Evolutionary conservation across 2,113 vertebrate species (phyloP), one percentile per base, ranked within the genome.

Genomic region (Etheostoma spectabile): DNA sequence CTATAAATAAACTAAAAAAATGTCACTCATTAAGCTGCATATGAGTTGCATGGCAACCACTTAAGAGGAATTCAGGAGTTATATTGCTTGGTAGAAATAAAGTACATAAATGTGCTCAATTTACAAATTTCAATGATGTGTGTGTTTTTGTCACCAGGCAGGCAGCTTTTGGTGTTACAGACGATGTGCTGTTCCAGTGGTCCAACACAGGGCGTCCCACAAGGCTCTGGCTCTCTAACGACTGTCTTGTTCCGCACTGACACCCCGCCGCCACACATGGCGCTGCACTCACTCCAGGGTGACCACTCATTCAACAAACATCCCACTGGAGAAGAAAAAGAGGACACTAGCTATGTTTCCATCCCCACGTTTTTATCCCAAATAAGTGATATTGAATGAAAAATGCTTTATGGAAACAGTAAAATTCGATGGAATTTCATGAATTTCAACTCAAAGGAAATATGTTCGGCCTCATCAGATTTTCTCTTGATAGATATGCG

Each of bases 301-400:
- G 95, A 95, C 96, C 96, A 97, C 2, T 93, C 86, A 10, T 96
- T 95, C 74, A 96, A 22, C 56, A 90, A 84, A 87, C 96, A 97
- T 10, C 66, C 90, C 30, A 6, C 96, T 97, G 80, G 2, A 76
- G 10, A 27, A 69, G 21, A 74, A 18, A 74, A 24, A 4, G 8
- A 35, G 33, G 30, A 30, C 30, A 30, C 30, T 30, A 35, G 35
- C 35, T 35, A 35, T 35, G 6, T 35, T 35, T 35, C 35, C 35
- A 35, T 35, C 35, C 6, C 7, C 35, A 7, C 6, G 35, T 35
- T 35, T 35, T 35, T 35, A 35, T 35, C 35, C 35, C 0, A 35
- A 35, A 7, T 35, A 7, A 35, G 35, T 35, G 35, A 35, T 35
- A 35, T 35, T 7, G 6, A 35, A 35, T 35, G 35, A 35, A 35